Base-by-base conservation (phyloP, 2,113 vertebrate genomes). In the Coptodon bakossiorum region DNA sequence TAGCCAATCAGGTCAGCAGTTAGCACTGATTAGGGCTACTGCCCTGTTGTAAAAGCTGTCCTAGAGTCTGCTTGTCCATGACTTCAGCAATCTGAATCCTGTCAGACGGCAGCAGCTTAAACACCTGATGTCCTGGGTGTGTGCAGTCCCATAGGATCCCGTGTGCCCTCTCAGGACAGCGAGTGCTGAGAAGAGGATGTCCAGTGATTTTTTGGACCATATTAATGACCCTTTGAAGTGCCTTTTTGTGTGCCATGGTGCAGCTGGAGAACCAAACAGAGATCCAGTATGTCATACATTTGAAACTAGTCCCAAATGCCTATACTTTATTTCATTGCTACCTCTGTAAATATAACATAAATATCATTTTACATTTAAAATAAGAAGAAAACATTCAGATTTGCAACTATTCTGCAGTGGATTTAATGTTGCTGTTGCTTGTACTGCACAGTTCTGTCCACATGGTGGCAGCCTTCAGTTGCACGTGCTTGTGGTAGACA, bases 381-480 rank as follows among this genome's bases (percentile, higher is more conserved):
- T 27, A 45, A 73, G 22, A 45, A 73, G 1, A 68, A 68, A 11
- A 0, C 14, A 19, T 45, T 48, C 24, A 19, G 24, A 19, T 17
- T 7, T 29, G 71, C 43, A 76, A 29, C 24, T 73, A 29, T 48
- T 76, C 68, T 76, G 16, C 24, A 78, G 43, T 50, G 43, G 14
- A 78, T 50, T 50, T 7, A 1, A 31, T 50, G 43, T 50, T 50
- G 3, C 3, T 6, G 43, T 3, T 22, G 11, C 24, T 16, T 87
- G 85, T 83, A 85, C 36, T 88, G 54, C 29, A 40, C 38, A 22
- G 3, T 14, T 59, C 1, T 86, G 50, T 19, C 89, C 95, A 93
- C 88, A 56, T 29, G 93, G 83, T 61, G 90, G 92, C 4, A 83
- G 90, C 90, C 76, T 87, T 84, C 7, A 79, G 17, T 83, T 87